Evolutionary conservation across 2,888 invertebrate species (phyloP), one percentile per base, ranked within the genome.

Genomic region (Megaustenia siamemsis): DNA sequence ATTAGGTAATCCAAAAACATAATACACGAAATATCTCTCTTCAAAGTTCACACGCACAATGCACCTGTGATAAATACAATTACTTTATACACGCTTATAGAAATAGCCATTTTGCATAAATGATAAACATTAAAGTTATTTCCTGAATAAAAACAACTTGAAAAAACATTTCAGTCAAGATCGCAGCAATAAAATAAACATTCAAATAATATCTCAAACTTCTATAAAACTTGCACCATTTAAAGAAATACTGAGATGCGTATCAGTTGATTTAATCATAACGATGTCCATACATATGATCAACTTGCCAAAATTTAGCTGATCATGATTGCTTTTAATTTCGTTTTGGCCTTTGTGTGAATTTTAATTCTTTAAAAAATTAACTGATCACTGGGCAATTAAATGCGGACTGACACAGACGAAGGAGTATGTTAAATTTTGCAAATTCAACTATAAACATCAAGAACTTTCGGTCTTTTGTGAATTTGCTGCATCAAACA

Each of bases 401-500:
- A n/a, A n/a, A n/a, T n/a, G n/a, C n/a, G n/a, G n/a, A n/a, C n/a
- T n/a, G n/a, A n/a, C n/a, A n/a, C n/a, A n/a, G n/a, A n/a, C n/a
- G n/a, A n/a, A 18, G 10, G 10, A 56, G n/a, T 56, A 18, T 56
- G 56, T 56, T 56, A 56, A 56, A 56, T 56, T 56, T n/a, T 56
- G 18, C 21, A 10, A 56, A 5, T n/a, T 56, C n/a, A 1, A 56
- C n/a, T 21, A 71, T 28, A 10, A 21, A 12, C 10, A 69, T 69
- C 40, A 69, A 40, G 69, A 73, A 73, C 32, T 32, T 28, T 45
- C 28, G 1, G 45, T 28, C 28, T 73, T 49, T 45, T 18, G 15
- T 28, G 88, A 87, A 38, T 88, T 89, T 12, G 86, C 86, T 24
- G 93, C 93, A 66, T 92, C 90, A 89, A 95, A 91, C 94, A 95